Conservation (phyloP, 2,797 vertebrate genomes). For the Arnoldichthys spilopterus region DNA sequence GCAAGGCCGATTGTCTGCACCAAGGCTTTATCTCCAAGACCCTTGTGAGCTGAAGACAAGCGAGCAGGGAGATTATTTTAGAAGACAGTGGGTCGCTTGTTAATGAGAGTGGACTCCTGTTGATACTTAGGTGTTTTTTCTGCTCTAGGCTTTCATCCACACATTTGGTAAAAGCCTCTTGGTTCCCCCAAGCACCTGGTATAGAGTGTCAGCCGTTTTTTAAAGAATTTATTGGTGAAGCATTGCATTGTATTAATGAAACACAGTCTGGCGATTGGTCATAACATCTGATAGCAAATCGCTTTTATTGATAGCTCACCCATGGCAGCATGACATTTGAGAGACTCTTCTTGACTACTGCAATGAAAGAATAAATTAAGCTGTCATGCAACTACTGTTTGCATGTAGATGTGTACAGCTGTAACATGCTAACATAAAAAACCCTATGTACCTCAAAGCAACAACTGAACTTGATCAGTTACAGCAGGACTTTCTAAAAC, state of each 20-base stretch:
- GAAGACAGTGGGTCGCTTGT: constrained; percentile 70
- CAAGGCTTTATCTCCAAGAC: constrained; percentile 65
- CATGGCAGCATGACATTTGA: too few relatives aligned
- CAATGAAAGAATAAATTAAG: too few relatives aligned
- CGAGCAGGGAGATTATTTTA: constrained; percentile 72
- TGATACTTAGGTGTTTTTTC: constrained; percentile 11
- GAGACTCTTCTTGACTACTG: too few relatives aligned
- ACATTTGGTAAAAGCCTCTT: constrained; percentile 38
- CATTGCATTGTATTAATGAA: background rate
- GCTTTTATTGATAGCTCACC: too few relatives aligned
- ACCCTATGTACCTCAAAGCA: too few relatives aligned
- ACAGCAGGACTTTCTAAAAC: too few relatives aligned
- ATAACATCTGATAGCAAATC: too few relatives aligned
- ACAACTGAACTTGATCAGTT: too few relatives aligned
- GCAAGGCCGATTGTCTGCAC: constrained; percentile 45
- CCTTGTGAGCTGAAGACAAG: constrained; percentile 64
- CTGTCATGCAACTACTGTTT: too few relatives aligned
- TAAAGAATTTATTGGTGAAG: background rate
- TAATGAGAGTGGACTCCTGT: constrained; percentile 76
- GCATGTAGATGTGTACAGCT: too few relatives aligned
- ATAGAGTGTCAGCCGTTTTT: background rate
- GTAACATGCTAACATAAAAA: too few relatives aligned
- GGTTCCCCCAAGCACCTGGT: constrained; percentile 12
- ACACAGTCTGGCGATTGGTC: background rate
- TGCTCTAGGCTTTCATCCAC: constrained; percentile 23